Percentiles rank a stretch among this genome's conserved stretches.
Evolutionary conservation across 1,140 invertebrate genomes (phyloP).

Genomic region (Sycobia sp.): DNA sequence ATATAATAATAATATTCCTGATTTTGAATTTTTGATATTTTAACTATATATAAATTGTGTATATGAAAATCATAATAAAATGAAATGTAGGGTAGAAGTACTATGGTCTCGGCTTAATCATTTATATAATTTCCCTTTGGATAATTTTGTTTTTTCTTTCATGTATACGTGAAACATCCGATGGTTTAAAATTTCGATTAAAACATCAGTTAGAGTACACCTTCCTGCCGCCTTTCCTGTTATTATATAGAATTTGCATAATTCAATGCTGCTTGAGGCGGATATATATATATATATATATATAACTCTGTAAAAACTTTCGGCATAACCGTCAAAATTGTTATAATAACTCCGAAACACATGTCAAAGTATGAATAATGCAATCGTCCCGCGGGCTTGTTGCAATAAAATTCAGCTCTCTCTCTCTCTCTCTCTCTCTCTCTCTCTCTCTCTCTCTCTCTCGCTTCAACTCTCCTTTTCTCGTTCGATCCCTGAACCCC

Average conservation of each 20-base stretch:
- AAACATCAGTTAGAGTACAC: no score
- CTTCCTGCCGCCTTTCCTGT: no score
- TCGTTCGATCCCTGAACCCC: neutral
- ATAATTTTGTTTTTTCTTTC: neutral
- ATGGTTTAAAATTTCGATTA: no score
- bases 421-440: constrained; percentile 25
- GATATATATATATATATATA: no score
- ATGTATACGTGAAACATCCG: neutral
- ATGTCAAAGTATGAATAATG: constrained; percentile 33
- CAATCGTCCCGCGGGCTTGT: constrained; percentile 1
- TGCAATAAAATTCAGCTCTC: constrained; percentile 22
- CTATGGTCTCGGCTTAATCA: no score
- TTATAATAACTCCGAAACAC: constrained; percentile 23
- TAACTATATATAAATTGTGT: no score
- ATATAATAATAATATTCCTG: no score
- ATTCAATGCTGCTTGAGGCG: constrained; percentile 11
- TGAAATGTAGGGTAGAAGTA: no score
- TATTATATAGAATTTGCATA: constrained; percentile 29
- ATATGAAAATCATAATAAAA: no score
- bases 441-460: constrained; percentile 28
- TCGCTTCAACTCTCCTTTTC: no score
- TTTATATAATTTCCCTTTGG: no score
- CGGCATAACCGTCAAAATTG: constrained; percentile 15
- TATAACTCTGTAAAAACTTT: constrained; percentile 24
- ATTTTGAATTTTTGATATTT: no score